Conservation (phyloP, 2,888 invertebrate genomes). For the Polia nebulosa region DNA sequence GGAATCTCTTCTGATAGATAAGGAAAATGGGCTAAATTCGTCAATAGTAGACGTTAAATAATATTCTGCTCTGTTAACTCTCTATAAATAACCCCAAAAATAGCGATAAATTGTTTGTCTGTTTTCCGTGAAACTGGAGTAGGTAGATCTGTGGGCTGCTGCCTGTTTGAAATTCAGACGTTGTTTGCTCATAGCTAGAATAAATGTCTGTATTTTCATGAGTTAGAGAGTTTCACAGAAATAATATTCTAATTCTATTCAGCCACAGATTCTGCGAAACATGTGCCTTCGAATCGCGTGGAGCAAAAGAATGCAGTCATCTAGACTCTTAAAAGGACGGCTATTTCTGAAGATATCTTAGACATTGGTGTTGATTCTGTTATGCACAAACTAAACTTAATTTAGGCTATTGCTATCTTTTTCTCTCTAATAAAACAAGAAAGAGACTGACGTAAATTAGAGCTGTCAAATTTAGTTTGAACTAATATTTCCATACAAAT, state of each 20-base stretch:
- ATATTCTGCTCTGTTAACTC: constrained; percentile 11
- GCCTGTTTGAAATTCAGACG: background rate
- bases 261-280: background rate
- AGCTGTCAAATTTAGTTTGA: no score
- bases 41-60: background rate
- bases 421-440: no score
- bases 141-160: background rate
- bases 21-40: constrained; percentile 12
- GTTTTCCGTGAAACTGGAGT: constrained; percentile 16
- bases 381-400: no score
- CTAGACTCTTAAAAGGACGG: background rate
- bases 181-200: background rate
- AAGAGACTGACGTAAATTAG: no score
- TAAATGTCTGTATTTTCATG: background rate
- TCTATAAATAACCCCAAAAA: constrained; percentile 17
- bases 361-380: no score
- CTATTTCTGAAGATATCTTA: background rate
- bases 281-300: background rate
- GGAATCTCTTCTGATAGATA: background rate
- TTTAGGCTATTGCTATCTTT: no score
- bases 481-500: no score
- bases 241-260: background rate
- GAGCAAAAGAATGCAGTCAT: background rate
- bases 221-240: background rate
- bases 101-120: background rate